Conservation (phyloP, 2,888 invertebrate species). For the Bembecia ichneumoniformis region DNA sequence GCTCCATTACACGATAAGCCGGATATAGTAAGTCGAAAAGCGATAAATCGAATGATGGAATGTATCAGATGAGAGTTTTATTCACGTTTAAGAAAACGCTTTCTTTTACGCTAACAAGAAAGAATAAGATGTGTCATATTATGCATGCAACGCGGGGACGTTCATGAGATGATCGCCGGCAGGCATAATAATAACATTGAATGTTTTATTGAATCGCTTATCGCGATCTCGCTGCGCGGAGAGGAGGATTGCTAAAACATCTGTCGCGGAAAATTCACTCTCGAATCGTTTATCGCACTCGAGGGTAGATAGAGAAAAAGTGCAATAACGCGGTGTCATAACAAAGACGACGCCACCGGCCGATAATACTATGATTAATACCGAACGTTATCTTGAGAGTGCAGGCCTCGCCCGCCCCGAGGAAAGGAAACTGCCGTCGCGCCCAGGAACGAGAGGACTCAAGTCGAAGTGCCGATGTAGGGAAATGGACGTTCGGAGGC, state of each 20-base stretch:
- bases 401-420: conserved; percentile 55
- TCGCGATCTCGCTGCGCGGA: conserved; percentile 12
- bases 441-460: background rate
- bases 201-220: conserved; percentile 44
- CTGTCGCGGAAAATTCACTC: conserved; percentile 71
- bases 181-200: conserved; percentile 43
- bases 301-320: conserved; percentile 67
- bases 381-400: conserved; percentile 67
- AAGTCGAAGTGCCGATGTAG: background rate
- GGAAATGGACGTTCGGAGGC: background rate
- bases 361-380: conserved; percentile 73
- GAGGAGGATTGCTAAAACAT: conserved; percentile 58
- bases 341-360: conserved; percentile 63
- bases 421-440: conserved; percentile 13
- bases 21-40: background rate
- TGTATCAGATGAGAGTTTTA: background rate
- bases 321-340: conserved; percentile 71
- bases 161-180: background rate
- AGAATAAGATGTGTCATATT: background rate
- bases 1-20: conserved; percentile 15
- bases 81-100: background rate
- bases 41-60: background rate
- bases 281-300: conserved; percentile 53
- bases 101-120: background rate
- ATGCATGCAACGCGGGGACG: conserved; percentile 1